These are phyloP conservation scores for Lepidocyrtinus sp. DNA, from an alignment of 2,888 invertebrate genomes.

Conservation along the genomic window DNA sequence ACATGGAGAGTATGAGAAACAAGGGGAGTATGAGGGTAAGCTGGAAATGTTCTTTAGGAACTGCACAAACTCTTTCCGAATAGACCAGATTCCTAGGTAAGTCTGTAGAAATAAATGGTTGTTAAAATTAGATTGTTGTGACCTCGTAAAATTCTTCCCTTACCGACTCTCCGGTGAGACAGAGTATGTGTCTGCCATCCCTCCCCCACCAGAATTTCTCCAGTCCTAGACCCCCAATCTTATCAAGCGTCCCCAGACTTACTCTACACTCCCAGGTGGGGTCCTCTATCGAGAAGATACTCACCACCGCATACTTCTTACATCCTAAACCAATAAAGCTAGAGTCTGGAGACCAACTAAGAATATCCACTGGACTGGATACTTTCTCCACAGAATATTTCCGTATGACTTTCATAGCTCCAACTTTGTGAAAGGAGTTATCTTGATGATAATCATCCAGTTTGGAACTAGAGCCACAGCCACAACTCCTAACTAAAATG, in stretches of 20 bases:
- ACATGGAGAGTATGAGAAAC: conserved; percentile 48
- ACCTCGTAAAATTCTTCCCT: no score
- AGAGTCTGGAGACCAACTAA: conserved; percentile 73
- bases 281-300: conserved; percentile 75
- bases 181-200: conserved; percentile 75
- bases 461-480: no score
- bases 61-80: conserved; percentile 22
- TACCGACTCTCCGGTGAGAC: conserved; percentile 75
- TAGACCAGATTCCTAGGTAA: conserved; percentile 61
- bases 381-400: conserved; percentile 2
- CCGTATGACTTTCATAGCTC: conserved; percentile 10
- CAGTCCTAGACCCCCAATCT: conserved; percentile 74
- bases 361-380: conserved; percentile 30
- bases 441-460: no score
- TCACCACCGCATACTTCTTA: conserved; percentile 71
- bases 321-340: conserved; percentile 72
- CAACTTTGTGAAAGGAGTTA: no score
- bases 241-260: conserved; percentile 66
- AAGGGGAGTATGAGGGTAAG: conserved; percentile 16
- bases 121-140: no score
- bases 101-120: conserved; percentile 44
- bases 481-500: conserved; percentile 26
- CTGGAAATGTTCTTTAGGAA: conserved; percentile 52
- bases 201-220: conserved; percentile 75
- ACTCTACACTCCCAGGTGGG: conserved; percentile 76